Evolutionary conservation across 2,113 vertebrate species (phyloP), one percentile per base, ranked within the genome.

Genomic region (Variabilichromis moorii): DNA sequence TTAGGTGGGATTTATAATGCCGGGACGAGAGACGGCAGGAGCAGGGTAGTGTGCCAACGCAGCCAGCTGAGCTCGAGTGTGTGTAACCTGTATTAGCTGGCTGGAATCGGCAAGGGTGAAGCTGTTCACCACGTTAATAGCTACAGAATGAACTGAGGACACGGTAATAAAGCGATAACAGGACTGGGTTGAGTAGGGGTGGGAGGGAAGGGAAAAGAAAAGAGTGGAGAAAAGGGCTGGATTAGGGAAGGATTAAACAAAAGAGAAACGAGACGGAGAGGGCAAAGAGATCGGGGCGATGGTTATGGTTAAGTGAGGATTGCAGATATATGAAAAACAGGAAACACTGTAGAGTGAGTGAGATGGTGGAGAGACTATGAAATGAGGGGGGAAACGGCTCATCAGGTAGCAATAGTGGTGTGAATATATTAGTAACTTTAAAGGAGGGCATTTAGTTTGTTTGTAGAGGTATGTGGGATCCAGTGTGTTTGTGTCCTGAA

Each of bases 61-160:
- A 83, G 79, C 80, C 68, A 68, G 80, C 83, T 78, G 85, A 84
- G 53, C 86, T 76, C 76, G 47, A 85, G 85, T 82, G 90, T 89
- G 88, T 92, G 83, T 86, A 80, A 84, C 82, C 87, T 86, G 85
- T 81, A 86, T 92, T 82, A 92, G 86, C 81, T 11, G 84, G 55
- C 88, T 19, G 85, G 33, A 89, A 87, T 90, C 85, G 63, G 81
- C 84, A 37, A 89, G 85, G 89, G 80, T 66, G 57, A 91, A 45
- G 78, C 68, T 80, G 88, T 86, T 91, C 89, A 80, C 85, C 68
- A 87, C 89, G 80, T 92, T 94, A 92, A 94, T 92, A 68, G 88
- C 81, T 86, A 10, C 51, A 86, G 84, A 91, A 91, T 91, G 88
- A 93, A 90, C 88, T 66, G 63, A 87, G 85, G 88, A 86, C 80